A percentile compares a stretch with the other conserved stretches of the same genome.
Conservation (phyloP, 2,888 invertebrate species). For the Balanococcus diminutus region DNA sequence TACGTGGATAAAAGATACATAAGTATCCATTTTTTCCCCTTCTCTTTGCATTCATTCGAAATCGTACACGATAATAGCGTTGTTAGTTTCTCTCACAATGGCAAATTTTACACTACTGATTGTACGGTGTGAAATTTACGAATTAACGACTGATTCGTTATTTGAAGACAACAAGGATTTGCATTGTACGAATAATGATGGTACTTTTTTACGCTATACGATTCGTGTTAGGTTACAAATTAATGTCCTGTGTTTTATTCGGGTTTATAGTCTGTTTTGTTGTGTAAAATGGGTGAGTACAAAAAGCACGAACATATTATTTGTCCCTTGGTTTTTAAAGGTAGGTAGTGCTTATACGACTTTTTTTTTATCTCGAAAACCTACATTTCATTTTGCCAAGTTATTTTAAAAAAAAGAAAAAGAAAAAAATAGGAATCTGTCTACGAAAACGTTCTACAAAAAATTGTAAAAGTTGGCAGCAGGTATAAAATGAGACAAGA, state of each 20-base stretch:
- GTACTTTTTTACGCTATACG: background rate
- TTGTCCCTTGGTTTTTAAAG: background rate
- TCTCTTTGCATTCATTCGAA: background rate
- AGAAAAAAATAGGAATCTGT: too few relatives aligned
- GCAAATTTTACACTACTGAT: background rate
- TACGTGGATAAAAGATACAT: background rate
- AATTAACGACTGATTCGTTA: conserved; percentile 20
- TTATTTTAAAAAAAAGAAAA: background rate
- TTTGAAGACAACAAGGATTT: conserved; percentile 1
- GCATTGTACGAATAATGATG: conserved; percentile 3
- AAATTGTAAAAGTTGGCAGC: too few relatives aligned
- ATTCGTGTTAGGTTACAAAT: conserved; percentile 12
- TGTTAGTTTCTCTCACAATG: background rate
- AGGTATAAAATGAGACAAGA: too few relatives aligned
- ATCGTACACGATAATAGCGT: background rate
- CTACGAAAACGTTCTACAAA: too few relatives aligned
- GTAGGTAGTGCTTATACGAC: too few relatives aligned
- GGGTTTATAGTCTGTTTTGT: background rate
- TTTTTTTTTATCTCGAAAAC: background rate
- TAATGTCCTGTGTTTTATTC: background rate
- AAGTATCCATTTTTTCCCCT: background rate
- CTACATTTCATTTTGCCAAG: background rate
- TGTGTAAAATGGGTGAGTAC: background rate
- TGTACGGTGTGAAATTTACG: background rate
- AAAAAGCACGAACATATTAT: background rate